A percentile compares a stretch with the other conserved stretches of the same genome.
Conservation (phyloP, 2,888 invertebrate genomes). For the Sussaba pulchella region DNA sequence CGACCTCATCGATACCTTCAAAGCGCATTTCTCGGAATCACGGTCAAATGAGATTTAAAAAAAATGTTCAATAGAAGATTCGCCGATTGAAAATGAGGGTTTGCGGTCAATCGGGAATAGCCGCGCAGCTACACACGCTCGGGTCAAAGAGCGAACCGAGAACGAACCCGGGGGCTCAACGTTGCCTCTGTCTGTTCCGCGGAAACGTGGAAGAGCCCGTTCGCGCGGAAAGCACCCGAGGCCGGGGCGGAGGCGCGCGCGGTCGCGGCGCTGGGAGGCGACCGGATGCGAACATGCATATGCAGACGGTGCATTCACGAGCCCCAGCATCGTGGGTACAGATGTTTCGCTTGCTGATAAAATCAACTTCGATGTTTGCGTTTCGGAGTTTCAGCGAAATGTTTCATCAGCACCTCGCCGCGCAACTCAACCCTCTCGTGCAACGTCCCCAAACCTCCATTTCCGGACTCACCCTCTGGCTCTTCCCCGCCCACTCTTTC, state of each 20-base stretch:
- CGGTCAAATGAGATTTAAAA: conserved; percentile 10
- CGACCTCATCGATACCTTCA: too few species aligned
- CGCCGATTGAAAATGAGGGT: conserved; percentile 21
- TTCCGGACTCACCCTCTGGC: background rate
- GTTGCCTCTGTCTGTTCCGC: conserved; percentile 39
- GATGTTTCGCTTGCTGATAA: conserved; percentile 72
- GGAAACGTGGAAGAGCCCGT: conserved; percentile 10
- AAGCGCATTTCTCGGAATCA: too few species aligned
- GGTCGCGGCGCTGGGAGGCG: conserved; percentile 38
- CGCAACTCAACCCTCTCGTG: conserved; percentile 26
- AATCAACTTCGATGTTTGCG: conserved; percentile 79
- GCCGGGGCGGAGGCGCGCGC: conserved; percentile 6
- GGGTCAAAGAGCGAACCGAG: conserved; percentile 55
- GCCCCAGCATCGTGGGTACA: conserved; percentile 35
- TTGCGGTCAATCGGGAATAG: conserved; percentile 31
- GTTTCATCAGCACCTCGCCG: conserved; percentile 65
- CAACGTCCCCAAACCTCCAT: conserved; percentile 4
- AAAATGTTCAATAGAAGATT: background rate
- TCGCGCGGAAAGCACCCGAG: background rate
- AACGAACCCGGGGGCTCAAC: conserved; percentile 9
- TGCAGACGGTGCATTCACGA: conserved; percentile 50
- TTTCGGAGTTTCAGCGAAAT: conserved; percentile 69
- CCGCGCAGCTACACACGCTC: background rate
- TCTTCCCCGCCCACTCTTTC: background rate
- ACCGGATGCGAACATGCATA: conserved; percentile 59